Evolutionary conservation across 2,797 vertebrate species (phyloP), one percentile per base, ranked within the genome.

Genomic region (Strix occidentalis): DNA sequence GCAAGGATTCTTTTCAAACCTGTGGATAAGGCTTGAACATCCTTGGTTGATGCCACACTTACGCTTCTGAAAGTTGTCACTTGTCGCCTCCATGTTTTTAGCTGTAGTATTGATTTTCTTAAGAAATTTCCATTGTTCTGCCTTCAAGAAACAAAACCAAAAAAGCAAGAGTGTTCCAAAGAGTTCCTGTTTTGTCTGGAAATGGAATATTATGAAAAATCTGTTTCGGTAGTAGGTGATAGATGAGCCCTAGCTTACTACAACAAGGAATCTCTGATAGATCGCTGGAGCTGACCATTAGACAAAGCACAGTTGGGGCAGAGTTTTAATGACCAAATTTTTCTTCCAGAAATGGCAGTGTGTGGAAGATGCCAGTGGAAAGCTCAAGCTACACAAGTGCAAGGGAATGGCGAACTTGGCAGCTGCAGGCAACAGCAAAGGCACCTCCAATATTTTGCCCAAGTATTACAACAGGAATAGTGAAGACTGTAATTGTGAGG

Each of bases 281-380:
- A 56, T 72, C 14, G 1, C 74, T 72, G 60, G 28, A 76, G 41
- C 46, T 83, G 70, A 10, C 88, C 64, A 12, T 68, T 84, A 80
- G 45, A 46, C 37, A 75, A 53, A 85, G 60, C 28, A 61, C 46
- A 29, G 11, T 1, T 81, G 61, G 63, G 37, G 65, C n/a, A 41
- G 39, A 64, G 50, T 58, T 78, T 58, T 91, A 90, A 72, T 45
- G 39, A 76, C 23, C 13, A 66, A n/a, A 43, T 56, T 77, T 95
- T 91, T 94, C 81, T 97, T 86, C 68, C 93, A 99, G 99, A 99
- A 99, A 95, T 99, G 99, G 99, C 99, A 99, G 97, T 99, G 99
- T 81, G 98, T 99, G 65, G 99, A 99, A 96, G 99, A 99, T n/a
- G 82, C 98, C 45, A 97, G 98, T 0, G 99, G 99, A 57, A 99